Percentiles rank a stretch among this genome's conserved stretches.
These are phyloP conservation scores for Dolichoris vasculosae DNA, from an alignment of 1,140 invertebrate genomes.

Conservation along the genomic window DNA sequence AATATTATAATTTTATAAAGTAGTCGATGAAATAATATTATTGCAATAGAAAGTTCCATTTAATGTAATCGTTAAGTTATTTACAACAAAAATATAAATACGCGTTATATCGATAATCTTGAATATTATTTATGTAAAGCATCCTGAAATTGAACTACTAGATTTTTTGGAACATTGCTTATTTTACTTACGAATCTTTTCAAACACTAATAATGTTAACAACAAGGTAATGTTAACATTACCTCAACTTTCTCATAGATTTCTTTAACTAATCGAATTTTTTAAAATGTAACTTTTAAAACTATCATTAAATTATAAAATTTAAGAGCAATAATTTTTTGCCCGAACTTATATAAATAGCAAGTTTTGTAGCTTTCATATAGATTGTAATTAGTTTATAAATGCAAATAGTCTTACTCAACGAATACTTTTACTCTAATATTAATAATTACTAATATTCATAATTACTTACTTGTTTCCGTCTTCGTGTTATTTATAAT, in stretches of 20 bases:
- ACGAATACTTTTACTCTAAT: not conserved
- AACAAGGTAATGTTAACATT: too few relatives aligned
- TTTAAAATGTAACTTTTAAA: not conserved
- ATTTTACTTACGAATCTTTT: not conserved
- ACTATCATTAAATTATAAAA: not conserved
- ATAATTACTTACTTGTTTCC: not conserved
- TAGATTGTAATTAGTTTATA: not conserved
- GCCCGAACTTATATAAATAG: not conserved
- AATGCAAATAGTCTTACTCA: not conserved
- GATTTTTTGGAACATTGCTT: not conserved
- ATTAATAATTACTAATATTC: not conserved
- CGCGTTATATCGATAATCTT: not conserved
- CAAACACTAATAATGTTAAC: not conserved
- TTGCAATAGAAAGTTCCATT: not conserved
- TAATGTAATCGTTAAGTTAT: not conserved
- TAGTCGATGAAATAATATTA: too few relatives aligned
- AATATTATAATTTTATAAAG: too few relatives aligned
- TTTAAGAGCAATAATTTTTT: not conserved
- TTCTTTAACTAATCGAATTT: not conserved
- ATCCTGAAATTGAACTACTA: not conserved
- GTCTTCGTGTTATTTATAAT: not conserved
- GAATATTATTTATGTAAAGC: not conserved
- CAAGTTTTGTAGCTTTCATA: not conserved
- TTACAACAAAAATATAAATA: not conserved
- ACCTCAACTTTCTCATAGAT: not conserved